These are phyloP conservation scores for Ceratotherium simum DNA, from an alignment of 2,113 vertebrate species.

Conservation along the genomic window DNA sequence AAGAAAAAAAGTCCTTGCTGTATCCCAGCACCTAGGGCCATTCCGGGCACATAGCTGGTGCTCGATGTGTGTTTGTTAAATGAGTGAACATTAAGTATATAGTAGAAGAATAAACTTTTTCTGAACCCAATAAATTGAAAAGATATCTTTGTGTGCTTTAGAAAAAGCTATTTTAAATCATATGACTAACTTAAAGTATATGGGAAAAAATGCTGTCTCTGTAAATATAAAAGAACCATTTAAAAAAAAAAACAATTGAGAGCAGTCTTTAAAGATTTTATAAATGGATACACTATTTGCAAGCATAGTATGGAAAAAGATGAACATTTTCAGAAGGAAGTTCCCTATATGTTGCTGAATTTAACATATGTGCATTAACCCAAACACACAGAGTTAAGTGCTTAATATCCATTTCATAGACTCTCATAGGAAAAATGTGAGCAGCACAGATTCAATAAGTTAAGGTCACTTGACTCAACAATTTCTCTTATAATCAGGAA, in stretches of 20 bases:
- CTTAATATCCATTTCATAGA: neutral
- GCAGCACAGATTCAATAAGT: neutral
- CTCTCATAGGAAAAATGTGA: neutral
- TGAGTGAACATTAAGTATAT: neutral
- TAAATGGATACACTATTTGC: neutral
- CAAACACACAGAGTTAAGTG: neutral
- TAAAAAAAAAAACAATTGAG: neutral
- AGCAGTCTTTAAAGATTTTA: neutral
- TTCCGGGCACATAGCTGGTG: neutral
- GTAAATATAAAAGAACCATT: neutral
- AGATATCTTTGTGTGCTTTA: neutral
- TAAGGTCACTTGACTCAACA: neutral
- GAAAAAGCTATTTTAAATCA: neutral
- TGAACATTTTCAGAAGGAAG: neutral
- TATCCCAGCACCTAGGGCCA: neutral
- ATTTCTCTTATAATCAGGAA: neutral
- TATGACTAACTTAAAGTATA: neutral
- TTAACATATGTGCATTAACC: neutral
- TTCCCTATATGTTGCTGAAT: neutral
- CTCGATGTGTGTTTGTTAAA: neutral
- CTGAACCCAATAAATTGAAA: neutral
- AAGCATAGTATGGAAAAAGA: neutral
- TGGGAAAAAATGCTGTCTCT: neutral
- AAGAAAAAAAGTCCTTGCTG: neutral
- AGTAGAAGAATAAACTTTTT: neutral